These are phyloP conservation scores for Chelonus formosanus DNA, from an alignment of 2,888 invertebrate genomes.

Conservation along the genomic window DNA sequence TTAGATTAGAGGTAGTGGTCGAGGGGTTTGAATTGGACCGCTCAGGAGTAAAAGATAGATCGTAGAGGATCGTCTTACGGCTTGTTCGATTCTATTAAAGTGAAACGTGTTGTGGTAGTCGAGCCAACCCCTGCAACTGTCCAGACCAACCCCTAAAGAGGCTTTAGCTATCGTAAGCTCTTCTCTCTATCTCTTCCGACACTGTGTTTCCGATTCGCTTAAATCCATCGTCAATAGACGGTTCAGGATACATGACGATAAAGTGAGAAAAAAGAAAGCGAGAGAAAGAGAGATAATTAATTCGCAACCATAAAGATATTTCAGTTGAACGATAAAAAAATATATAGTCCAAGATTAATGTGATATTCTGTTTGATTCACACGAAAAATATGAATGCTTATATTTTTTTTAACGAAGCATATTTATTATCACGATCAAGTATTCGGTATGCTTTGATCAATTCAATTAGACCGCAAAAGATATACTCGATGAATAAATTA, in stretches of 20 bases:
- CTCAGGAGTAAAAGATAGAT: constrained; percentile 60
- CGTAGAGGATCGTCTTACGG: constrained; percentile 61
- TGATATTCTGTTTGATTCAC: constrained; percentile 10
- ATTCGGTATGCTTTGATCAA: constrained; percentile 42
- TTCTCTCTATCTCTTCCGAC: constrained; percentile 21
- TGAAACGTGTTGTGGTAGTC: constrained; percentile 38
- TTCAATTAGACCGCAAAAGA: constrained; percentile 43
- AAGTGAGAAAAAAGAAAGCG: background rate
- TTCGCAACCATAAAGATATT: constrained; percentile 10
- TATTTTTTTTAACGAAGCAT: constrained; percentile 39
- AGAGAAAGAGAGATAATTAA: constrained; percentile 7
- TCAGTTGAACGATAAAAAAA: background rate
- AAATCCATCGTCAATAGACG: constrained; percentile 18
- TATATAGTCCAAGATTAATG: background rate
- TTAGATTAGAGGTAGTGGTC: constrained; percentile 48
- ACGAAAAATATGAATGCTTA: constrained; percentile 20
- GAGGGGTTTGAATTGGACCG: constrained; percentile 56
- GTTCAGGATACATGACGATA: background rate
- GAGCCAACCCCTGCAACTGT: constrained; percentile 34
- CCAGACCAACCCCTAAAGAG: constrained; percentile 41
- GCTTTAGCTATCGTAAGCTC: constrained; percentile 39
- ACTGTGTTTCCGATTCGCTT: constrained; percentile 21
- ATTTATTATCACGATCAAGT: constrained; percentile 41
- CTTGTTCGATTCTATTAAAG: constrained; percentile 63
- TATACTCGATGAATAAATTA: constrained; percentile 41